Conservation (phyloP, 2,113 vertebrate species). For the Spilogale gracilis region DNA sequence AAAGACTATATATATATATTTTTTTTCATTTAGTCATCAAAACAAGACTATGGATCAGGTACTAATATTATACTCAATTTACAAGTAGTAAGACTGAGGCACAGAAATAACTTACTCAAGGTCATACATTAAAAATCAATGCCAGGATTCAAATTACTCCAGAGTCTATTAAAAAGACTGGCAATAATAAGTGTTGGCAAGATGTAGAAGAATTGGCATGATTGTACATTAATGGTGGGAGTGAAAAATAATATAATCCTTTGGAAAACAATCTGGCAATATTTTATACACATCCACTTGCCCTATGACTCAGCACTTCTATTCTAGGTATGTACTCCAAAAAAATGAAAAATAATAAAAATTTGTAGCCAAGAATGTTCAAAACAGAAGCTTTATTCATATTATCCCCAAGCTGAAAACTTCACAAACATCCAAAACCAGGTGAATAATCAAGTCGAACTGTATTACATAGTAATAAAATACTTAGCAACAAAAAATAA, state of each 20-base stretch:
- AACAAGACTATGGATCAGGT: not conserved
- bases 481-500: not conserved
- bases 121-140: not conserved
- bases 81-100: not conserved
- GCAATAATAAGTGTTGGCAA: conserved; percentile 38
- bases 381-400: conserved; percentile 34
- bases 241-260: conserved; percentile 19
- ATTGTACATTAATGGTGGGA: not conserved
- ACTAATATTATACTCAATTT: not conserved
- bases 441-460: not conserved
- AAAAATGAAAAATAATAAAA: not conserved
- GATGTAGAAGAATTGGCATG: not conserved
- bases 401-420: not conserved
- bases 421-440: conserved; percentile 17
- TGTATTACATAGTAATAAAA: not conserved
- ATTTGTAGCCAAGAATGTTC: not conserved
- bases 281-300: not conserved
- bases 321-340: not conserved
- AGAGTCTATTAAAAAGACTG: conserved; percentile 13
- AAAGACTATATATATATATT: not conserved
- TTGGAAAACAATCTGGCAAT: conserved; percentile 38
- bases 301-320: conserved; percentile 32
- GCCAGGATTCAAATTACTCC: not conserved
- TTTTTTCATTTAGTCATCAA: not conserved
- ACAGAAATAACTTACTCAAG: conserved; percentile 4